Evolutionary conservation across 2,113 vertebrate genomes (phyloP).

Genomic region (Orycteropus afer): DNA sequence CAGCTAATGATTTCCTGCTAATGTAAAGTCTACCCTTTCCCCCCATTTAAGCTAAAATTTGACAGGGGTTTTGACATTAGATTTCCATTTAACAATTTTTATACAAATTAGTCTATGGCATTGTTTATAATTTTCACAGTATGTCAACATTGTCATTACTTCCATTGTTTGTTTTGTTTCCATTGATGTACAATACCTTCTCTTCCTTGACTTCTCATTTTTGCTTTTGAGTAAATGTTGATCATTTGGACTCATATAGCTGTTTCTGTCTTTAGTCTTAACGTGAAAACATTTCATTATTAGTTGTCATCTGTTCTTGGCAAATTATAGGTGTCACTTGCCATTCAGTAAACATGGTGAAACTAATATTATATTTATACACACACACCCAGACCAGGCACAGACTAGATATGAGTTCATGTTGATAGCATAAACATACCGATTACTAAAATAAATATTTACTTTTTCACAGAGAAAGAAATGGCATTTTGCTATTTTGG

Average conservation of each 20-base stretch:
- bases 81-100: not conserved
- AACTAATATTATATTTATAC: not conserved
- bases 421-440: not conserved
- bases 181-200: not conserved
- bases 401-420: not conserved
- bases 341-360: not conserved
- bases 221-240: not conserved
- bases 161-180: not conserved
- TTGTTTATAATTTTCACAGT: not conserved
- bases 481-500: not conserved
- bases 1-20: not conserved
- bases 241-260: not conserved
- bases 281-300: not conserved
- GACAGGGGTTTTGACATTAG: too few relatives aligned
- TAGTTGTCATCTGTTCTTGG: not conserved
- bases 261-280: not conserved
- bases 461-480: not conserved
- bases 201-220: not conserved
- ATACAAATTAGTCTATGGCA: not conserved
- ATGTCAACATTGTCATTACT: not conserved
- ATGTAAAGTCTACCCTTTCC: not conserved
- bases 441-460: not conserved
- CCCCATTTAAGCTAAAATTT: too few relatives aligned
- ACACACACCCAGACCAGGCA: not conserved
- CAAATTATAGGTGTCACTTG: constrained; percentile 18